phyloP scores from a whole-genome alignment of 1,140 invertebrate genomes.

The Penaeus chinensis region DNA sequence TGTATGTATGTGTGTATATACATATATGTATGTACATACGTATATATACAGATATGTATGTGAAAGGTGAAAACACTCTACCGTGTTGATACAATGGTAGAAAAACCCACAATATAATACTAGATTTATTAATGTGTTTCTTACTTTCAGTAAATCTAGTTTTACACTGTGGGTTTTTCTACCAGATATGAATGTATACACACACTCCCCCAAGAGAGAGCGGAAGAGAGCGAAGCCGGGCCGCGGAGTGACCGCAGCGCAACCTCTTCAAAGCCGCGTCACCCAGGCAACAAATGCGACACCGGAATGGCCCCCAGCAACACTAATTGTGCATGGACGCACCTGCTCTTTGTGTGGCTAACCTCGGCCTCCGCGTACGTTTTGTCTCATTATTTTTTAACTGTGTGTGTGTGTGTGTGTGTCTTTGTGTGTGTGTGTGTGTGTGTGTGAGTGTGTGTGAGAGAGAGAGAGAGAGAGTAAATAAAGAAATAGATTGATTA shows the following conservation, averaged over 20 bases:
- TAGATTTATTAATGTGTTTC: neutral
- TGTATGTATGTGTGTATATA: neutral
- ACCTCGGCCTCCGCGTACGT: neutral
- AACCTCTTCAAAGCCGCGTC: too few species aligned
- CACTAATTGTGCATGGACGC: too few species aligned
- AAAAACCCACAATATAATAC: neutral
- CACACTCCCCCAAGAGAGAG: too few species aligned
- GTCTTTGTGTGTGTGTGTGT: too few species aligned
- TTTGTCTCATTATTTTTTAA: neutral
- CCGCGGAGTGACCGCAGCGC: too few species aligned
- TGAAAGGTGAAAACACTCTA: neutral
- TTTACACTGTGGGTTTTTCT: too few species aligned
- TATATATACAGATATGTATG: neutral
- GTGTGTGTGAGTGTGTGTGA: too few species aligned
- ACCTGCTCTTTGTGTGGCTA: too few species aligned
- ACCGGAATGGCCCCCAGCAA: too few species aligned
- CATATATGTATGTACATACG: neutral
- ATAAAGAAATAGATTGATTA: neutral
- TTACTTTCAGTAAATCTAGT: neutral
- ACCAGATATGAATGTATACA: neutral
- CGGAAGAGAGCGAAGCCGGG: too few species aligned
- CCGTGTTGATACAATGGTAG: neutral
- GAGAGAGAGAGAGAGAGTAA: neutral
- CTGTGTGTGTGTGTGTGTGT: neutral
- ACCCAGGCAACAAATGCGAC: too few species aligned